These are phyloP conservation scores for Cepaea hortensis DNA, from an alignment of 2,888 invertebrate genomes.

Conservation along the genomic window DNA sequence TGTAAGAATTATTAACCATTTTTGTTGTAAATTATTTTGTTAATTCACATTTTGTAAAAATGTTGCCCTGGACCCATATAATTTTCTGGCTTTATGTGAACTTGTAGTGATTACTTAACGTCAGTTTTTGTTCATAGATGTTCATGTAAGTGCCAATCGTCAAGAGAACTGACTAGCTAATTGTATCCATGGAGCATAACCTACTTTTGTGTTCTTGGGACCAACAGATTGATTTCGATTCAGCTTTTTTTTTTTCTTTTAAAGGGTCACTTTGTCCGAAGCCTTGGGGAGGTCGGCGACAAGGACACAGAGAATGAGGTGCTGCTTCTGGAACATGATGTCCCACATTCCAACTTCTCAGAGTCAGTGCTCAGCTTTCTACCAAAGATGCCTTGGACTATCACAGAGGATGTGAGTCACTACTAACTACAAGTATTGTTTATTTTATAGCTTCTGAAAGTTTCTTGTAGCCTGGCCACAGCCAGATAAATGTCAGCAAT, in stretches of 20 bases:
- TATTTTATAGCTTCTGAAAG: neutral
- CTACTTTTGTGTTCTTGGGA: neutral
- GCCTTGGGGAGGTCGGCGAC: conserved; percentile 93
- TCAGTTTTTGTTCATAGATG: no score
- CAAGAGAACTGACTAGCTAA: no score
- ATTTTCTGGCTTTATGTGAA: no score
- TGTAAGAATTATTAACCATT: no score
- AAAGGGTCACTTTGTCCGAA: conserved; percentile 94
- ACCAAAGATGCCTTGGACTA: conserved; percentile 91
- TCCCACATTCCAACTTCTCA: conserved; percentile 96
- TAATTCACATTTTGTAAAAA: no score
- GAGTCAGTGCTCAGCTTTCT: conserved; percentile 93
- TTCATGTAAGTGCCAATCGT: no score
- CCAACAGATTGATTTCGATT: neutral
- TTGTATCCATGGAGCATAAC: no score
- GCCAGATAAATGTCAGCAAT: no score
- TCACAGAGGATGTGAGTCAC: conserved; percentile 85
- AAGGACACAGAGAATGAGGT: conserved; percentile 97
- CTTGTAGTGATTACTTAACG: no score
- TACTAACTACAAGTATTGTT: neutral
- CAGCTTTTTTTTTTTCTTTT: neutral
- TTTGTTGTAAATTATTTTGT: no score
- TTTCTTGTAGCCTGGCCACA: neutral
- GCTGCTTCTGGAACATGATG: conserved; percentile 94
- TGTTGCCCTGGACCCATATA: no score